Conservation (phyloP, 2,888 invertebrate genomes). For the Pseudolycoriella hygida region DNA sequence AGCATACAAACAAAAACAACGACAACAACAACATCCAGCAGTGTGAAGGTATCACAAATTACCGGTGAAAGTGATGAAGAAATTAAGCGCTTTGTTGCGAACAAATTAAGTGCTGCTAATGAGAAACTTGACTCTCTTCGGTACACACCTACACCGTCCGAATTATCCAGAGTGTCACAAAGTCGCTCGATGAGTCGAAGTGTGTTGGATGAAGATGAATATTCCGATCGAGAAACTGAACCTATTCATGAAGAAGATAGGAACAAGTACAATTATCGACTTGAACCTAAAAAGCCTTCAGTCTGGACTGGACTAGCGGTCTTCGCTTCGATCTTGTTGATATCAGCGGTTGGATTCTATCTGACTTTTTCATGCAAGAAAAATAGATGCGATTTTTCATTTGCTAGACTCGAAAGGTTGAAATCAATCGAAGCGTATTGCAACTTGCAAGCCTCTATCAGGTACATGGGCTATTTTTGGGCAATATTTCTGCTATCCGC, state of each 20-base stretch:
- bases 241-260: conserved; percentile 9
- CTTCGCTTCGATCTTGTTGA: conserved; percentile 16
- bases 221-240: conserved; percentile 15
- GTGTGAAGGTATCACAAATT: neutral
- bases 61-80: conserved; percentile 14
- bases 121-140: conserved; percentile 2
- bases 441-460: conserved; percentile 15
- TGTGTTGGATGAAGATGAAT: conserved; percentile 22
- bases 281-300: conserved; percentile 10
- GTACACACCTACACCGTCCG: conserved; percentile 11
- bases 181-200: conserved; percentile 20
- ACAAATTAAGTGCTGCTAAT: conserved; percentile 5
- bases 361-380: conserved; percentile 3
- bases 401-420: conserved; percentile 8
- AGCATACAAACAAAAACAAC: conserved; percentile 16
- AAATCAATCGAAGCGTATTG: conserved; percentile 18
- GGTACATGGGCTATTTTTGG: conserved; percentile 19
- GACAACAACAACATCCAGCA: neutral
- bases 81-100: conserved; percentile 20
- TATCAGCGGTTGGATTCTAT: conserved; percentile 19
- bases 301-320: conserved; percentile 22
- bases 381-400: neutral
- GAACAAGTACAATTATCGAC: neutral
- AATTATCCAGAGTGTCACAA: conserved; percentile 8
- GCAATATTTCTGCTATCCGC: conserved; percentile 20